Percentiles rank a stretch among this genome's conserved stretches.
phyloP scores from a whole-genome alignment of 2,797 vertebrate species.

The Danionella dracula region DNA sequence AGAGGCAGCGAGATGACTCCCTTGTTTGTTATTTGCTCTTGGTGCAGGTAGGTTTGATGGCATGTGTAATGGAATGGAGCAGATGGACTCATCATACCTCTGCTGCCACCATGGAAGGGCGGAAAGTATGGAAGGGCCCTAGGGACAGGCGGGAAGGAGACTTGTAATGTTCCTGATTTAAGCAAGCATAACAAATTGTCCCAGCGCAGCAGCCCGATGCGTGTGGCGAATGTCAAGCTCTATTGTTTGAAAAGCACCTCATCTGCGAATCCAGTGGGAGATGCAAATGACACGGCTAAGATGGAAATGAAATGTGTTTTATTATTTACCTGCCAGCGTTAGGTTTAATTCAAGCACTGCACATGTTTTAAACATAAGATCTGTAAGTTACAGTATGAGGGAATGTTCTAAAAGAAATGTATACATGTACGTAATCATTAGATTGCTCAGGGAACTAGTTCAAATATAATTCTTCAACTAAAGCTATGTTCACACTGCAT shows the following conservation, averaged over 20 bases:
- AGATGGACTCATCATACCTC: conserved; percentile 47
- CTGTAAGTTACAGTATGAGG: background rate
- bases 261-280: conserved; percentile 27
- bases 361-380: background rate
- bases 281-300: conserved; percentile 22
- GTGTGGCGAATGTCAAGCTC: conserved; percentile 56
- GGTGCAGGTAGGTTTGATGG: conserved; percentile 23
- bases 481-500: no score
- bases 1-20: conserved; percentile 26
- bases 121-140: conserved; percentile 32
- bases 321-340: conserved; percentile 31
- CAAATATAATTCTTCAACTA: no score
- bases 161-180: conserved; percentile 34
- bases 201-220: conserved; percentile 44
- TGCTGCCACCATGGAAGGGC: conserved; percentile 28
- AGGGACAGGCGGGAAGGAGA: conserved; percentile 6
- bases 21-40: conserved; percentile 38
- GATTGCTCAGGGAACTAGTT: background rate
- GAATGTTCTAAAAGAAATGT: no score
- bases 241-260: conserved; percentile 34
- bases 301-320: conserved; percentile 17
- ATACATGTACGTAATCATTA: background rate
- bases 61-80: conserved; percentile 35
- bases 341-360: background rate
- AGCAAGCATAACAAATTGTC: conserved; percentile 45